Evolutionary conservation across 2,888 invertebrate species (phyloP).

Genomic region (Bombylius major): DNA sequence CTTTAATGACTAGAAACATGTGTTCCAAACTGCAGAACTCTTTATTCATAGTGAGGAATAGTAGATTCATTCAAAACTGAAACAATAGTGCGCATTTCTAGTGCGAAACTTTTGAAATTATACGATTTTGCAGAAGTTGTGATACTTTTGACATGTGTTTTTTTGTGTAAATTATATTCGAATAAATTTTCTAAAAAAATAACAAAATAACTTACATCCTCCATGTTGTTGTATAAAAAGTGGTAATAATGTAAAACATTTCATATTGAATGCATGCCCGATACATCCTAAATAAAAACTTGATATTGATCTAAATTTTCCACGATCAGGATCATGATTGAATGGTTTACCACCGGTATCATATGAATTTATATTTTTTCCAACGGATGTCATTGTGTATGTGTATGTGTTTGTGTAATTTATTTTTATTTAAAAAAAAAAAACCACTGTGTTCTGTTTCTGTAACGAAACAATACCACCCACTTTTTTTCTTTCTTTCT

Average conservation of each 20-base stretch:
- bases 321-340: conserved; percentile 36
- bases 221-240: conserved; percentile 26
- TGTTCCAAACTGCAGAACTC: too few relatives aligned
- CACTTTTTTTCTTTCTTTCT: too few relatives aligned
- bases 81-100: too few relatives aligned
- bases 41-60: too few relatives aligned
- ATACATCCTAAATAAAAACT: conserved; percentile 72
- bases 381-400: conserved; percentile 12
- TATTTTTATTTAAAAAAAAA: not conserved
- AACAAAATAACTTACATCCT: conserved; percentile 22
- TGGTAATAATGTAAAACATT: conserved; percentile 67
- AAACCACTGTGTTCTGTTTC: not conserved
- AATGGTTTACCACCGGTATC: conserved; percentile 31
- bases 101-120: too few relatives aligned
- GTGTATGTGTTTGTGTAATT: not conserved
- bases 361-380: conserved; percentile 23
- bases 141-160: too few relatives aligned
- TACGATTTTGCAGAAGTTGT: too few relatives aligned
- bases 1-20: too few relatives aligned
- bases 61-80: too few relatives aligned
- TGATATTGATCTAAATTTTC: conserved; percentile 58
- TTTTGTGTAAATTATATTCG: too few relatives aligned
- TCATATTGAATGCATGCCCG: conserved; percentile 73
- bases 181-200: too few relatives aligned
- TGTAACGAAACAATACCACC: too few relatives aligned